Evolutionary conservation across 2,113 vertebrate species (phyloP), one percentile per base, ranked within the genome.

Genomic region (Megaceryle torquata): DNA sequence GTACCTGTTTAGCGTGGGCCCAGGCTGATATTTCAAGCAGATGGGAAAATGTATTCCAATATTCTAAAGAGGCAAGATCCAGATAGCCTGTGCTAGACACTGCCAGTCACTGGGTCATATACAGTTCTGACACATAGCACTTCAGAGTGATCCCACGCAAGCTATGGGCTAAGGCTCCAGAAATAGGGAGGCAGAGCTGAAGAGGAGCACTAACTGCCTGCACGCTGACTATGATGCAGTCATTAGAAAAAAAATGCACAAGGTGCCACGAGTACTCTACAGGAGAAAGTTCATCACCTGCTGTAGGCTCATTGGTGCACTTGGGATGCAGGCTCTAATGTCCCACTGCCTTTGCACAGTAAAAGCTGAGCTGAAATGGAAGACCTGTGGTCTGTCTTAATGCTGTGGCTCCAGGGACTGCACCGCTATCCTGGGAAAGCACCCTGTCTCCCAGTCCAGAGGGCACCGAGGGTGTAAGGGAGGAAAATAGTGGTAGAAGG

Each of bases 381-480:
- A 41, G 44, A 77, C 18, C 11, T 25, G 8, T 4, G 9, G 12
- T 48, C 72, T 43, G 37, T 3, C 26, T 74, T n/a, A 63, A 17
- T 77, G 51, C 31, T 1, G 0, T 48, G 33, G 39, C 35, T 56
- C 10, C 24, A 54, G 37, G 16, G n/a, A 46, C 56, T 54, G 28
- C n/a, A 37, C 9, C 53, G 60, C 10, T 64, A 2, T 24, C n/a
- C 79, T 79, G 67, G 60, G 24, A 79, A 9, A 82, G 28, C 29
- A 57, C 8, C 15, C 46, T 5, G 5, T 35, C 48, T 79, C 35
- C 61, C 48, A 72, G 43, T 3, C 6, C 5, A 10, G 70, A 54
- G 44, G 57, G 5, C 14, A 51, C 1, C 20, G 4, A 2, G 0
- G 0, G 9, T 28, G 15, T 11, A 2, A 3, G 22, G n/a, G 4